Evolutionary conservation across 2,797 vertebrate genomes (phyloP), one percentile per base, ranked within the genome.

Genomic region (Artibeus lituratus): DNA sequence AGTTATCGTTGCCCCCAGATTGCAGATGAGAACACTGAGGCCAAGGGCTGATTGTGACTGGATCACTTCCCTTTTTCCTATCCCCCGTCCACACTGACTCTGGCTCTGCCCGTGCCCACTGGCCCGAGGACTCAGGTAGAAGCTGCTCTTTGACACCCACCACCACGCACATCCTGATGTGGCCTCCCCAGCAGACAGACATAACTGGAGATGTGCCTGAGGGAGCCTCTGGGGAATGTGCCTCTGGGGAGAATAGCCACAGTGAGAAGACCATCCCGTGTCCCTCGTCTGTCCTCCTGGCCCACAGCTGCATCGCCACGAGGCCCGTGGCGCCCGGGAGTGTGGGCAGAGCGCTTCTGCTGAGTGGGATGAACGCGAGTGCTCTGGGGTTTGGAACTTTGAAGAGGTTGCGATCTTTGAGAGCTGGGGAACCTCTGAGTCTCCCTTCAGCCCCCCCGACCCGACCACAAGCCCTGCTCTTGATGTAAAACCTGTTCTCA

Each of bases 401-500:
- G 92, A 97, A 97, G 96, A 96, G 97, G 94, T 90, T 95, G 97
- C 96, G 97, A 96, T 97, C 97, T 98, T 47, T 88, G 65, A 97
- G 96, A 94, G 81, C 94, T 83, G 92, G 94, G 93, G 96, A 98
- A 91, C 86, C 96, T 97, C 81, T 95, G 93, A 96, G 78, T 94
- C 95, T 97, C 86, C 85, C 97, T 93, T 85, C 32, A 81, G 96
- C 80, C 87, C 88, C 96, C 51, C 87, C 90, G 39, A 70, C 82
- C 94, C 37, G 9, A 97, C 98, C 97, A 97, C 97, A 94, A 95
- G 96, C 89, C 94, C 94, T 76, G 89, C 90, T 94, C 96, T 97
- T 98, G 96, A 97, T 97, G 94, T 92, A 90, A 97, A 97, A 96
- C 97, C 96, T 90, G 97, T 98, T 98, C 94, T 94, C 76, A 73